phyloP scores from a whole-genome alignment of 1,140 invertebrate genomes.

The Melanaphis sacchari region DNA sequence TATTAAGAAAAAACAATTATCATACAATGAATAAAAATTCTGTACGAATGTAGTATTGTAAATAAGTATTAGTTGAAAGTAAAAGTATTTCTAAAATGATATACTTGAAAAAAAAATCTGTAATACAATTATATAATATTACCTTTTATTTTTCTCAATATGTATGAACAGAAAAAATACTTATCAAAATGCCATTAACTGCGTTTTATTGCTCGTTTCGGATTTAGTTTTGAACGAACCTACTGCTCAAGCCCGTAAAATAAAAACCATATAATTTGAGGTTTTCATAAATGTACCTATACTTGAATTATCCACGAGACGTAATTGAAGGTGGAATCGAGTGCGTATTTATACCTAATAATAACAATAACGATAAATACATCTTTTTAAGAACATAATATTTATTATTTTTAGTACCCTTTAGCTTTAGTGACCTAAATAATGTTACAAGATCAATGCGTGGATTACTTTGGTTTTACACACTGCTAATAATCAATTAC shows the following conservation, averaged over 20 bases:
- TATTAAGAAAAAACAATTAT: too few species aligned
- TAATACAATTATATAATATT: not conserved
- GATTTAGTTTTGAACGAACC: not conserved
- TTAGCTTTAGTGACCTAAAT: slow-evolving; percentile 7
- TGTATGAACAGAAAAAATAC: not conserved
- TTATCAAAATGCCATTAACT: not conserved
- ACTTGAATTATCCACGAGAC: not conserved
- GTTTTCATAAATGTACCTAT: not conserved
- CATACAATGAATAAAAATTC: too few species aligned
- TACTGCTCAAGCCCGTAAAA: not conserved
- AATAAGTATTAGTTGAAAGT: not conserved
- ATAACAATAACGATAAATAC: not conserved
- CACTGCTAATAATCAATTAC: slow-evolving; percentile 11
- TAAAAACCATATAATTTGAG: not conserved
- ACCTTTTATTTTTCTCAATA: not conserved
- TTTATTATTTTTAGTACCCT: not conserved
- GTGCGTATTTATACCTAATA: not conserved
- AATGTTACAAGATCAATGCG: not conserved
- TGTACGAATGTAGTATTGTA: not conserved
- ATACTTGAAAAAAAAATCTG: not conserved
- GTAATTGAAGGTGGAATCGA: not conserved
- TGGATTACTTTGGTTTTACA: not conserved
- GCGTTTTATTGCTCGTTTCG: not conserved
- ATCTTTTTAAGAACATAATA: not conserved
- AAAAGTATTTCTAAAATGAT: not conserved